phyloP scores from a whole-genome alignment of 2,888 invertebrate species.

The Hyles lineata region DNA sequence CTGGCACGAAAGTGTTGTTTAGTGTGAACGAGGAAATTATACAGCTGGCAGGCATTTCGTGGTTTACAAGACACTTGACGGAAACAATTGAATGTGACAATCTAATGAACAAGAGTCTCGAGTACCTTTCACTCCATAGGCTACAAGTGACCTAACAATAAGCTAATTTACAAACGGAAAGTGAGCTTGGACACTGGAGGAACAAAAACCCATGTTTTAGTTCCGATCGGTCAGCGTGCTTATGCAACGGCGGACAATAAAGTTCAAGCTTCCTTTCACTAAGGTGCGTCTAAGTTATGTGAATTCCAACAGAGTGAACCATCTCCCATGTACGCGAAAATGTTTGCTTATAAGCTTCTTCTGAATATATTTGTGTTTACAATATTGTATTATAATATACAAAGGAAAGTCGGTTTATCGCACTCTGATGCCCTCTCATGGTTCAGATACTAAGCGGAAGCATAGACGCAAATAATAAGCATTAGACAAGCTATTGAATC shows the following conservation, averaged over 20 bases:
- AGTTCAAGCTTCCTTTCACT: constrained; percentile 66
- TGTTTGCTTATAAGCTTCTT: not conserved
- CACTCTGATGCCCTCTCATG: not conserved
- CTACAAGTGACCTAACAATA: constrained; percentile 55
- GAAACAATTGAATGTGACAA: constrained; percentile 49
- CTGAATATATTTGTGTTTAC: too few relatives aligned
- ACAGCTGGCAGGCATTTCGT: not conserved
- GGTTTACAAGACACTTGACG: constrained; percentile 30
- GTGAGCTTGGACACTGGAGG: constrained; percentile 53
- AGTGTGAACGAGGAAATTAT: constrained; percentile 1
- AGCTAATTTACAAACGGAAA: constrained; percentile 65
- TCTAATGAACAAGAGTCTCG: constrained; percentile 41
- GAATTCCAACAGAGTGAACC: constrained; percentile 30
- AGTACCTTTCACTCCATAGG: constrained; percentile 60
- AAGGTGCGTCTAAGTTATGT: constrained; percentile 41
- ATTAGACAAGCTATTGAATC: too few relatives aligned
- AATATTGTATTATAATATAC: too few relatives aligned
- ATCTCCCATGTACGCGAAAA: constrained; percentile 41
- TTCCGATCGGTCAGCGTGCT: constrained; percentile 57
- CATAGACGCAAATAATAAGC: too few relatives aligned
- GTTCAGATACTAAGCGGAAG: not conserved
- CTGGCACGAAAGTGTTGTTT: not conserved
- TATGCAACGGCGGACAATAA: constrained; percentile 63
- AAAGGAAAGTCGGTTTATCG: too few relatives aligned
- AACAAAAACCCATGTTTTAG: constrained; percentile 55